These are phyloP conservation scores for Apoderus coryli DNA, from an alignment of 2,888 invertebrate species.

Conservation along the genomic window DNA sequence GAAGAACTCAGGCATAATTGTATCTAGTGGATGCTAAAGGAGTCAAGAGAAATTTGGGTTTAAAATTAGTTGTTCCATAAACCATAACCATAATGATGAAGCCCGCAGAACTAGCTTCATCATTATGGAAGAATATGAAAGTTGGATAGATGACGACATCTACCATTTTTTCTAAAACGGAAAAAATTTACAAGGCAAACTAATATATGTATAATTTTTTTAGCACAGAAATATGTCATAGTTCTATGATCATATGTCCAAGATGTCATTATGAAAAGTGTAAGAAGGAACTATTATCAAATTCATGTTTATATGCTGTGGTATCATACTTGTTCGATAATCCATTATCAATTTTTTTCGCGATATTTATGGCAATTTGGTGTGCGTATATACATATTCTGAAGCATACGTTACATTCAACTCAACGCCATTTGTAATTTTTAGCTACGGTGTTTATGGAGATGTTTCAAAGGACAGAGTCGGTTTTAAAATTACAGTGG, in stretches of 20 bases:
- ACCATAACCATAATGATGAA: too few species aligned
- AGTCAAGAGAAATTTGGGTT: too few species aligned
- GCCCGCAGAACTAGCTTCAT: too few species aligned
- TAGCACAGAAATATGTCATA: constrained; percentile 20
- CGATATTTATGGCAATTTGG: constrained; percentile 28
- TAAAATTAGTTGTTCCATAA: too few species aligned
- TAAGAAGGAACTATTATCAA: constrained; percentile 16
- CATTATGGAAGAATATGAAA: too few species aligned
- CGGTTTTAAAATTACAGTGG: constrained; percentile 25
- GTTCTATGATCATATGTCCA: constrained; percentile 19
- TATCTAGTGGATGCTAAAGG: too few species aligned
- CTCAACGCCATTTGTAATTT: constrained; percentile 9
- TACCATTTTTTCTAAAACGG: too few species aligned
- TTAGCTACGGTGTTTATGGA: constrained; percentile 27
- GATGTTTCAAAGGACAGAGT: constrained; percentile 26
- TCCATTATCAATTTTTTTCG: constrained; percentile 17
- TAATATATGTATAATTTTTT: too few species aligned
- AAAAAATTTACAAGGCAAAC: too few species aligned
- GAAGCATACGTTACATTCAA: not conserved
- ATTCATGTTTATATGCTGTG: constrained; percentile 17
- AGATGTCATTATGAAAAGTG: constrained; percentile 19
- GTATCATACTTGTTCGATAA: constrained; percentile 20
- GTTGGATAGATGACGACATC: too few species aligned
- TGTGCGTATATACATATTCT: constrained; percentile 23
- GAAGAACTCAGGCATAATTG: too few species aligned